These are phyloP conservation scores for Pogoniulus pusillus DNA, from an alignment of 2,797 vertebrate species.

Conservation along the genomic window DNA sequence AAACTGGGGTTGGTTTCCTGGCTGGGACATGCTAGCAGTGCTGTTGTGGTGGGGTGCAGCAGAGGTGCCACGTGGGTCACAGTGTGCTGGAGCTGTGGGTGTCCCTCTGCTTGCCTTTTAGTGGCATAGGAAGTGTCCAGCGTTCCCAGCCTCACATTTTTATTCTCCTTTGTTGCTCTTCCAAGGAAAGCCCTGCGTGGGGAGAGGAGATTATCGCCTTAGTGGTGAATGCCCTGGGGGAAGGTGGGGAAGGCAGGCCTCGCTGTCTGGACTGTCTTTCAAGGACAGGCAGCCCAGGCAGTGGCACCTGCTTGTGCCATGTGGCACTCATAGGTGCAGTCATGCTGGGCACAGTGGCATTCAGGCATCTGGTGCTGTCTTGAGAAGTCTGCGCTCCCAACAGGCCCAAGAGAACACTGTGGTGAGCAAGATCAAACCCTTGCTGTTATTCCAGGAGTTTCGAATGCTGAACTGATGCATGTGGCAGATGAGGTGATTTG, in stretches of 20 bases:
- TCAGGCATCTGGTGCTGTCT: background rate
- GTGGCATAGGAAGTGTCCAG: background rate
- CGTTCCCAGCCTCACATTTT: background rate
- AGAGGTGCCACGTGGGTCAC: fast-evolving
- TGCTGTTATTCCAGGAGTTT: background rate
- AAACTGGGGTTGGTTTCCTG: background rate
- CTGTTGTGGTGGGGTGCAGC: background rate
- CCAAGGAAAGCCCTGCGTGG: background rate
- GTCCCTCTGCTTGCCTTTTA: background rate
- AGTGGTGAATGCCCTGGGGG: background rate
- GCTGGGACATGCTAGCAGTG: fast-evolving
- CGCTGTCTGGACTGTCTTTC: background rate
- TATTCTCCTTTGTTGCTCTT: slow-evolving; percentile 34
- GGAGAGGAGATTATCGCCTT: slow-evolving; percentile 9
- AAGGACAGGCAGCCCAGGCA: background rate
- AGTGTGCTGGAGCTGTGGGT: fast-evolving
- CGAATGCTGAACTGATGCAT: background rate
- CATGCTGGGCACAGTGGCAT: background rate
- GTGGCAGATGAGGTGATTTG: slow-evolving; percentile 51
- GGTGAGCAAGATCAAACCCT: background rate
- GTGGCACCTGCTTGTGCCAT: background rate
- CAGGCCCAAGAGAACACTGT: background rate
- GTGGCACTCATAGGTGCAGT: slow-evolving; percentile 27
- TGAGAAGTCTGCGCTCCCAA: background rate
- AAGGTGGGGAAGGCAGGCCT: background rate